A percentile compares a stretch with the other conserved stretches of the same genome.
Conservation (phyloP, 2,113 vertebrate species). For the Redunca redunca region DNA sequence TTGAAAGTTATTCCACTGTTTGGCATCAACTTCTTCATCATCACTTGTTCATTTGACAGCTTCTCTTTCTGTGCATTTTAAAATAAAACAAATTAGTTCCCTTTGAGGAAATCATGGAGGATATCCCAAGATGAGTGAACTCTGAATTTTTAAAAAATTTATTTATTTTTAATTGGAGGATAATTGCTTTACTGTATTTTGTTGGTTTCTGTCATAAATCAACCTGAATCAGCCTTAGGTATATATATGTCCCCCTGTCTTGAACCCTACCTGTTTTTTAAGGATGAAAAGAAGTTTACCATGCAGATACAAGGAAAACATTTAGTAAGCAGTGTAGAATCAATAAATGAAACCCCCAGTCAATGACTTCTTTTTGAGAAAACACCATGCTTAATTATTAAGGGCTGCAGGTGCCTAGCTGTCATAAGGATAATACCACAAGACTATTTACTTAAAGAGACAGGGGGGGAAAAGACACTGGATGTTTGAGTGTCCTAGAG, state of each 20-base stretch:
- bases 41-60: neutral
- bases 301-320: neutral
- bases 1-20: neutral
- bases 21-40: neutral
- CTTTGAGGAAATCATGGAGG: neutral
- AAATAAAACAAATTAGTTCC: neutral
- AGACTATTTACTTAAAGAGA: neutral
- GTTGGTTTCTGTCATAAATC: neutral
- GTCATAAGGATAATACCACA: neutral
- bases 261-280: neutral
- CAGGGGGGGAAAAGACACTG: fast-evolving
- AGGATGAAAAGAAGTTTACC: neutral
- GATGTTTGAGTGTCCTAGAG: neutral
- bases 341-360: neutral
- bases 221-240: neutral
- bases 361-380: neutral
- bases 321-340: neutral
- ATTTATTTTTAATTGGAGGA: neutral
- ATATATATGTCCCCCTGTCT: neutral
- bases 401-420: neutral
- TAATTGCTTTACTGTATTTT: neutral
- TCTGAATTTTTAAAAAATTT: neutral
- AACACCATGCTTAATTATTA: neutral
- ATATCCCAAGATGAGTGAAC: neutral
- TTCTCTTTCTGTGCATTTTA: neutral